Percentiles rank a stretch among this genome's conserved stretches.
Conservation (phyloP, 2,113 vertebrate genomes). For the Nothobranchius furzeri region DNA sequence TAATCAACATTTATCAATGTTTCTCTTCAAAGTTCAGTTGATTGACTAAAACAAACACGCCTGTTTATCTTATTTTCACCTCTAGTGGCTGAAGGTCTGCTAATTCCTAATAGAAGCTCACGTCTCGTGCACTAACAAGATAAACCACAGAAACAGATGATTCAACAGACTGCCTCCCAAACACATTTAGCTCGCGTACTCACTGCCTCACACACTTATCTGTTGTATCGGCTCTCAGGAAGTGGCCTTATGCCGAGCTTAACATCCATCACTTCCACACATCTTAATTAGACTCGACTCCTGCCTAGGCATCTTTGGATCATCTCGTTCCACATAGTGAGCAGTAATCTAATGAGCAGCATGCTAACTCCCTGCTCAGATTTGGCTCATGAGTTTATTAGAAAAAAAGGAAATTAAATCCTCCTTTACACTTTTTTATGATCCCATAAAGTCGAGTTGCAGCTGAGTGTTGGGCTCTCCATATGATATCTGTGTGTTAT, state of each 20-base stretch:
- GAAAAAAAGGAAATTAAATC: slow-evolving; percentile 9
- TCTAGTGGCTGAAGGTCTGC: not conserved
- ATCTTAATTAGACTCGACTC: slow-evolving; percentile 68
- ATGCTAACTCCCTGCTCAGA: not conserved
- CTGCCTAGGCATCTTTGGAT: slow-evolving; percentile 43
- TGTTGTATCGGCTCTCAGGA: slow-evolving; percentile 20
- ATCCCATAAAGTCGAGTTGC: slow-evolving; percentile 17
- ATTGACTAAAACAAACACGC: not conserved
- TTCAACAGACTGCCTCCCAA: slow-evolving; percentile 15
- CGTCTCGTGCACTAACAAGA: not conserved
- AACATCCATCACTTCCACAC: slow-evolving; percentile 64
- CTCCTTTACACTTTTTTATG: slow-evolving; percentile 19
- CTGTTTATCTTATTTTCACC: not conserved
- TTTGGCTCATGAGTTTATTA: not conserved
- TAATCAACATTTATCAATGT: not conserved
- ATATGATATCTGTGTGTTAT: not conserved
- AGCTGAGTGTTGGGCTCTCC: slow-evolving; percentile 1
- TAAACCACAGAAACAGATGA: slow-evolving; percentile 3
- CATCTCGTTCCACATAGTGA: slow-evolving; percentile 49
- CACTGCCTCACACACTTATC: slow-evolving; percentile 32
- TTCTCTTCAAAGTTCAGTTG: not conserved
- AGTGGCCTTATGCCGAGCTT: slow-evolving; percentile 54
- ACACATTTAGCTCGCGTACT: slow-evolving; percentile 12
- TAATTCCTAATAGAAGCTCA: not conserved
- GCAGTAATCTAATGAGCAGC: slow-evolving; percentile 53